Evolutionary conservation across 2,888 invertebrate species (phyloP).

Genomic region (Troilus luridus): DNA sequence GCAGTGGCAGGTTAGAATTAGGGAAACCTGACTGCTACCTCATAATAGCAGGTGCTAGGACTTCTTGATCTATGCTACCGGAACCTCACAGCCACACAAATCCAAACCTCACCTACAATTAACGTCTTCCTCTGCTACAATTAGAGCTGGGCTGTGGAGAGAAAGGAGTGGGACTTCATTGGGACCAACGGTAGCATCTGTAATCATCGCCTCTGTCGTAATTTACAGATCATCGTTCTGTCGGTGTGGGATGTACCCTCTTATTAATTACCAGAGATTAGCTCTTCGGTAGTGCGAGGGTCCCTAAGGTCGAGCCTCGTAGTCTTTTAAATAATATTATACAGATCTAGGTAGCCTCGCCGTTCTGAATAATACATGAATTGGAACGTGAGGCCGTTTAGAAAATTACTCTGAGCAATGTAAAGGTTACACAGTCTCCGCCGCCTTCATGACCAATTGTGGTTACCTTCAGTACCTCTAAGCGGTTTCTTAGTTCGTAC

Average conservation of each 20-base stretch:
- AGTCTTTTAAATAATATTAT: not conserved
- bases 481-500: not conserved
- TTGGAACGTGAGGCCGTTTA: conserved; percentile 20
- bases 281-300: not conserved
- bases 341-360: conserved; percentile 7
- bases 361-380: conserved; percentile 45
- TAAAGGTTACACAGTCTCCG: not conserved
- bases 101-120: conserved; percentile 53
- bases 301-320: not conserved
- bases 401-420: conserved; percentile 32
- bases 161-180: conserved; percentile 44
- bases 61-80: conserved; percentile 56
- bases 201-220: conserved; percentile 19
- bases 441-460: conserved; percentile 18
- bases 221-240: conserved; percentile 44
- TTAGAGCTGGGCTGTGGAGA: conserved; percentile 16
- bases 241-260: not conserved
- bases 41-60: conserved; percentile 54
- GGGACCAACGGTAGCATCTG: not conserved
- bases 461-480: not conserved
- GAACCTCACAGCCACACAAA: conserved; percentile 56
- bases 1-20: conserved; percentile 56
- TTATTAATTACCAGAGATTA: conserved; percentile 29
- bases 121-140: conserved; percentile 42
- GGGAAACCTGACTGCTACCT: conserved; percentile 57